phyloP scores from a whole-genome alignment of 2,113 vertebrate species.

The Phylloscopus trochilus region DNA sequence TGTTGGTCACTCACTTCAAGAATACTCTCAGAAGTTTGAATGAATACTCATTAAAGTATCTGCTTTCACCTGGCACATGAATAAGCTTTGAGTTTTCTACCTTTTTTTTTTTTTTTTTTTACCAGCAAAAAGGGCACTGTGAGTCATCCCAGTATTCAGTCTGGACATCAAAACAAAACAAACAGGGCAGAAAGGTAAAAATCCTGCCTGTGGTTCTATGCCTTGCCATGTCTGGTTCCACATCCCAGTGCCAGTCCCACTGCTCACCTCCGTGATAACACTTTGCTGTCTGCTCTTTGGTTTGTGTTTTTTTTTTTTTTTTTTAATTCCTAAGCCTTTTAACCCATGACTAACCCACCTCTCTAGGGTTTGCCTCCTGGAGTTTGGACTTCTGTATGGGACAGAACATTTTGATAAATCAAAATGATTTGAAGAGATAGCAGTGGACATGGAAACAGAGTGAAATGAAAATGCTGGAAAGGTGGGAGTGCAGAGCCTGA shows the following conservation, averaged over 20 bases:
- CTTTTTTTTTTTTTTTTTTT: neutral
- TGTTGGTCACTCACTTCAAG: neutral
- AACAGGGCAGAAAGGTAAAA: neutral
- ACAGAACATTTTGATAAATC: neutral
- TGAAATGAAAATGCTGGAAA: neutral
- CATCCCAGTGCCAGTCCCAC: neutral
- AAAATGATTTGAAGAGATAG: neutral
- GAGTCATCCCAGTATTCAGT: neutral
- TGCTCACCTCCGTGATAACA: neutral
- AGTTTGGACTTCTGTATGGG: neutral
- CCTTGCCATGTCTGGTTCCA: neutral
- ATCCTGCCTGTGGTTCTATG: neutral
- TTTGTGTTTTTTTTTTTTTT: no score
- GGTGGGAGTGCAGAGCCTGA: neutral
- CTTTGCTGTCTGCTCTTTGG: neutral
- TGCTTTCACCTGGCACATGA: neutral
- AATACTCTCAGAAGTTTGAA: neutral
- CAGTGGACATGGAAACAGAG: neutral
- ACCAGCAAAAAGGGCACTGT: neutral
- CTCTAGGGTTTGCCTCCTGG: neutral
- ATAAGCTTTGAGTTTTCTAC: neutral
- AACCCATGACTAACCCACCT: neutral
- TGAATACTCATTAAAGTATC: fast-evolving
- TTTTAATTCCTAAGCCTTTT: neutral
- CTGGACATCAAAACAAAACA: neutral